Conservation (phyloP, 1,140 invertebrate species). For the Philopotamus ludificatus region DNA sequence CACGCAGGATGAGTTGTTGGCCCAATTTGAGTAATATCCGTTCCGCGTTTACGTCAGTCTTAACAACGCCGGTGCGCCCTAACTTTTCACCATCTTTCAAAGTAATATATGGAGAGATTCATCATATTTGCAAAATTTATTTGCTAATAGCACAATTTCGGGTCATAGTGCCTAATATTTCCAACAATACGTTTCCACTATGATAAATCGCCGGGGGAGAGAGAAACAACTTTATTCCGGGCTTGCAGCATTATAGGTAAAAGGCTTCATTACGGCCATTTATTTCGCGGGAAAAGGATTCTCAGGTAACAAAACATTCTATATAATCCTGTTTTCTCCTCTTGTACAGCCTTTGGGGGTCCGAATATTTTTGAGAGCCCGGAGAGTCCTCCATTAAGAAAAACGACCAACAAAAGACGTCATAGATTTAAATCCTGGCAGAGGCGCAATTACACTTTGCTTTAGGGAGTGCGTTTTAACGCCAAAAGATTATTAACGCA, state of each 20-base stretch:
- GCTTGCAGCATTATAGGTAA: background rate
- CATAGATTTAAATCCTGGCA: background rate
- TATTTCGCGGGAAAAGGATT: background rate
- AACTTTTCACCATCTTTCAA: background rate
- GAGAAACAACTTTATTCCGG: background rate
- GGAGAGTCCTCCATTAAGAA: background rate
- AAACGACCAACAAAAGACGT: background rate
- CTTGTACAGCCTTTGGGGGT: too few relatives aligned
- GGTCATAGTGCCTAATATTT: background rate
- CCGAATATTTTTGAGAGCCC: background rate
- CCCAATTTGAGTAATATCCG: too few relatives aligned
- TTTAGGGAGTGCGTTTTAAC: too few relatives aligned
- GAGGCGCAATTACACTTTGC: background rate
- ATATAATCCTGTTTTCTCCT: background rate
- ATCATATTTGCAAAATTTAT: background rate
- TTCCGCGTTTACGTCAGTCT: too few relatives aligned
- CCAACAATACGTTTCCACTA: background rate
- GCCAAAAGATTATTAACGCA: too few relatives aligned
- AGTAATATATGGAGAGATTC: background rate
- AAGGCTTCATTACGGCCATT: background rate
- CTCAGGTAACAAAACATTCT: background rate
- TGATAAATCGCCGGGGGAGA: background rate
- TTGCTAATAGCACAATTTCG: background rate
- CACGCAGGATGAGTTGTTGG: too few relatives aligned
- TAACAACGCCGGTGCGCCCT: too few relatives aligned